Conservation (phyloP, 2,888 invertebrate species). For the Sisyra terminalis region DNA sequence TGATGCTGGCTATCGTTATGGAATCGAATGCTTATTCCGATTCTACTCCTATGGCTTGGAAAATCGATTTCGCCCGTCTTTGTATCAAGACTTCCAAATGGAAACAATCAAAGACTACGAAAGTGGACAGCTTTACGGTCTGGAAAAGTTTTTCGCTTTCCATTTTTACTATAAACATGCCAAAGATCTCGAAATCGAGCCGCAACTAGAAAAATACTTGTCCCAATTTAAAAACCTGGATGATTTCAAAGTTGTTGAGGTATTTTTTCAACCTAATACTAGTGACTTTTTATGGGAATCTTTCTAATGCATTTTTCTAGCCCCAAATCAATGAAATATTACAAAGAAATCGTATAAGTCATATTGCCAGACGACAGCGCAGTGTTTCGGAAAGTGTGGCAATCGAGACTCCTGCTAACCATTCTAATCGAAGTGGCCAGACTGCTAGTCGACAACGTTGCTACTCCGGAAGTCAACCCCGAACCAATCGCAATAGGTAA, state of each 20-base stretch:
- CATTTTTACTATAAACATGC: slow-evolving; percentile 87
- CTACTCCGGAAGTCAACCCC: slow-evolving; percentile 3
- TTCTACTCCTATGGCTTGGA: slow-evolving; percentile 98
- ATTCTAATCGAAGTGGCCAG: not conserved
- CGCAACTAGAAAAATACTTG: slow-evolving; percentile 53
- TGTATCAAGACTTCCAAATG: slow-evolving; percentile 90
- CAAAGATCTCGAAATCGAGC: slow-evolving; percentile 53
- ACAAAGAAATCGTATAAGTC: slow-evolving; percentile 30
- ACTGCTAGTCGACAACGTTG: not conserved
- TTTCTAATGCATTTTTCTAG: too few relatives aligned
- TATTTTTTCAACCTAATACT: slow-evolving; percentile 22
- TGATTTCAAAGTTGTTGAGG: slow-evolving; percentile 72
- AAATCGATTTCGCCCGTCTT: slow-evolving; percentile 83
- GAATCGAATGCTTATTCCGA: slow-evolving; percentile 77
- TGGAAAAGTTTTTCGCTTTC: slow-evolving; percentile 99
- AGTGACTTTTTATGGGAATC: not conserved
- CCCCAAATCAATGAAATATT: slow-evolving; percentile 43
- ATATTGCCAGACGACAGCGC: slow-evolving; percentile 36
- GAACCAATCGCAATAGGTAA: slow-evolving; percentile 1
- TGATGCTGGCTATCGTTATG: slow-evolving; percentile 72
- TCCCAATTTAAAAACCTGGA: slow-evolving; percentile 73
- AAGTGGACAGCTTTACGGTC: slow-evolving; percentile 86
- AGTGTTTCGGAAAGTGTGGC: slow-evolving; percentile 45
- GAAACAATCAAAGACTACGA: slow-evolving; percentile 85
- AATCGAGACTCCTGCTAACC: not conserved